phyloP scores from a whole-genome alignment of 1,140 invertebrate species.

The Apis mellifera region DNA sequence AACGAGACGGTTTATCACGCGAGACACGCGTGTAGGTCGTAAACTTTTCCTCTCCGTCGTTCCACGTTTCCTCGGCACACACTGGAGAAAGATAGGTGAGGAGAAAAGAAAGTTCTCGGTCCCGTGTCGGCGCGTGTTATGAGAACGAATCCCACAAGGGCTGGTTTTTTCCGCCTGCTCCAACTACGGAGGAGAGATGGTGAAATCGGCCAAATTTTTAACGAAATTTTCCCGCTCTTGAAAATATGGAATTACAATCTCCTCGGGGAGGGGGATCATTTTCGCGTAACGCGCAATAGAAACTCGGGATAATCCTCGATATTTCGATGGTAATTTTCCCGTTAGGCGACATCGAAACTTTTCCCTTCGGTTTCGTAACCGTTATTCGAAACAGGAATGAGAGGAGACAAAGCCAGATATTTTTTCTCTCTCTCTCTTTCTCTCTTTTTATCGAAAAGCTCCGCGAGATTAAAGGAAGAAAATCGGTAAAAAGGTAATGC shows the following conservation, averaged over 20 bases:
- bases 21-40: slow-evolving; percentile 68
- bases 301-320: neutral
- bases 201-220: slow-evolving; percentile 10
- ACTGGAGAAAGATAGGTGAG: slow-evolving; percentile 30
- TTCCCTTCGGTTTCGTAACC: too few species aligned
- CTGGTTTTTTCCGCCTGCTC: neutral
- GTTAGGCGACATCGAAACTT: too few species aligned
- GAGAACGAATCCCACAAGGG: slow-evolving; percentile 30
- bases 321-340: too few species aligned
- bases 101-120: slow-evolving; percentile 34
- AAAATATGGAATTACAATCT: neutral
- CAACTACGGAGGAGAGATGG: neutral
- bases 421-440: too few species aligned
- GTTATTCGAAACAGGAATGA: too few species aligned
- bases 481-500: neutral
- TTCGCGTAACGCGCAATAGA: neutral
- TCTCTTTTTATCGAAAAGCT: too few species aligned
- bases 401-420: too few species aligned
- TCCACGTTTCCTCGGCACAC: slow-evolving; percentile 28
- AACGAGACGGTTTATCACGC: slow-evolving; percentile 54
- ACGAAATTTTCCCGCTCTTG: neutral
- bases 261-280: neutral
- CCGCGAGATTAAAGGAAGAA: neutral
- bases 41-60: slow-evolving; percentile 59
- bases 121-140: slow-evolving; percentile 41